Percentiles rank a stretch among this genome's conserved stretches.
Evolutionary conservation across 2,888 invertebrate genomes (phyloP).

Genomic region (Pseudanteris insignis): DNA sequence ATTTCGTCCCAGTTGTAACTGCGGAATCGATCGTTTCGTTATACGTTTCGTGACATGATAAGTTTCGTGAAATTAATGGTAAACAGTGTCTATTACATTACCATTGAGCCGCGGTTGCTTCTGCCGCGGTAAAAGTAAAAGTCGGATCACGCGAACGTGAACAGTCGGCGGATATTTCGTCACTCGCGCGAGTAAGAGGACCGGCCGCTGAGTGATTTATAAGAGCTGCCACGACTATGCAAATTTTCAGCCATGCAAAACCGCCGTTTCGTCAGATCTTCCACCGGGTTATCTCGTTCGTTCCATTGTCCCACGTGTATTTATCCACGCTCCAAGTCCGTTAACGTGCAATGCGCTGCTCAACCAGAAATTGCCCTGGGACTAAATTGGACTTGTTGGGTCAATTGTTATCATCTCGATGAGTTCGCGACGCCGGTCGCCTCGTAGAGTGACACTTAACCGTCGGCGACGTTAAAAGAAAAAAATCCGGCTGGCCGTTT

Average conservation of each 20-base stretch:
- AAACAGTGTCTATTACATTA: no score
- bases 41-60: no score
- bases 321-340: conserved; percentile 51
- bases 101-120: background rate
- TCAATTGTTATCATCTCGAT: conserved; percentile 14
- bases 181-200: conserved; percentile 14
- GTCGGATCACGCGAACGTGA: conserved; percentile 29
- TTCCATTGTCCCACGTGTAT: conserved; percentile 61
- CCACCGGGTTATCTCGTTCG: conserved; percentile 45
- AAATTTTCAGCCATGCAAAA: conserved; percentile 60
- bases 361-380: conserved; percentile 5
- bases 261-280: conserved; percentile 49
- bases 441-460: conserved; percentile 1
- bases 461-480: conserved; percentile 6
- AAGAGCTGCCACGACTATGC: conserved; percentile 58
- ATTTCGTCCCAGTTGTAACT: no score
- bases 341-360: conserved; percentile 13
- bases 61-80: no score
- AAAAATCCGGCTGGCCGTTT: no score
- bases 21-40: no score
- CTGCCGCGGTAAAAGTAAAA: conserved; percentile 11
- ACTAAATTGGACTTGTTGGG: conserved; percentile 12
- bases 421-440: conserved; percentile 1
- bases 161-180: conserved; percentile 35
- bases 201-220: conserved; percentile 58